Conservation (phyloP, 1,140 invertebrate species). For the Drosophila tsacasi region DNA sequence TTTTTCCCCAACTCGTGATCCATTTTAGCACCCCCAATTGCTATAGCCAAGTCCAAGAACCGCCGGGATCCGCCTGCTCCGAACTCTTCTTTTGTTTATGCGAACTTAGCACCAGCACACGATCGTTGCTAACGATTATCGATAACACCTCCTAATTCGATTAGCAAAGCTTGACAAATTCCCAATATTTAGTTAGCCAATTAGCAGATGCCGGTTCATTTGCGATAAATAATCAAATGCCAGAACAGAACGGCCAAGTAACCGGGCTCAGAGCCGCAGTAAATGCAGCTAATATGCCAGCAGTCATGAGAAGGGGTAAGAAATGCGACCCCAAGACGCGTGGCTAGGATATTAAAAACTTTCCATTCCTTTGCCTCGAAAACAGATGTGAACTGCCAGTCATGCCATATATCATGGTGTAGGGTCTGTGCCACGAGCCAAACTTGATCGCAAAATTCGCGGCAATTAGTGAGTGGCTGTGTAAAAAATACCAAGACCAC, state of each 20-base stretch:
- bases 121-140: conserved; percentile 33
- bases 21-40: conserved; percentile 47
- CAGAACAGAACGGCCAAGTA: conserved; percentile 20
- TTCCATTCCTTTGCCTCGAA: conserved; percentile 49
- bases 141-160: conserved; percentile 59
- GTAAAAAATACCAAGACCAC: conserved; percentile 20
- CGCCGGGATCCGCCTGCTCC: conserved; percentile 11
- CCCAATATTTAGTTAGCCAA: conserved; percentile 56
- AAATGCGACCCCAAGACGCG: conserved; percentile 19
- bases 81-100: conserved; percentile 58
- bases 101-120: conserved; percentile 35
- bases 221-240: conserved; percentile 25
- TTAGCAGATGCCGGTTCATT: conserved; percentile 51
- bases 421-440: conserved; percentile 51
- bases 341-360: conserved; percentile 63
- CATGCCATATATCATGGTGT: not conserved
- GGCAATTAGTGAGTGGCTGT: conserved; percentile 57
- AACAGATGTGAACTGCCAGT: conserved; percentile 21
- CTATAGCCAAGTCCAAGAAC: conserved; percentile 39
- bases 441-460: conserved; percentile 40
- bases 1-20: conserved; percentile 51
- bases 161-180: conserved; percentile 64
- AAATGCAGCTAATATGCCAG: conserved; percentile 16
- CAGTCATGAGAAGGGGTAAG: not conserved
- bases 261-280: not conserved